These are phyloP conservation scores for Gracilinanus agilis DNA, from an alignment of 2,113 vertebrate species.

Conservation along the genomic window DNA sequence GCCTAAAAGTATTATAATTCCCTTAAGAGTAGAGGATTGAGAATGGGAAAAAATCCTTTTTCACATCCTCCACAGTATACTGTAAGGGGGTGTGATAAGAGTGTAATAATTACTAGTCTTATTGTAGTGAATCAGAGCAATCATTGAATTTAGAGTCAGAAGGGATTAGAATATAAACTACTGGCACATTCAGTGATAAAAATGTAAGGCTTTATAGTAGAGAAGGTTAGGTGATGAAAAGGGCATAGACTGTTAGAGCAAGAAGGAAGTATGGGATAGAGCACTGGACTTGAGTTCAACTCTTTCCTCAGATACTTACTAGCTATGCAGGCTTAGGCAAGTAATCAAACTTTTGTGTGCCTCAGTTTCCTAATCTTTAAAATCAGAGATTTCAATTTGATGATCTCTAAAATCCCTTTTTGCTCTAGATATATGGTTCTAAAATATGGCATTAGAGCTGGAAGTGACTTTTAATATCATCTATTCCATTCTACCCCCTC, in stretches of 20 bases:
- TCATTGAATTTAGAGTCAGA: not conserved
- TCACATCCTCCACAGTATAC: not conserved
- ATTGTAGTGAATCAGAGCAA: not conserved
- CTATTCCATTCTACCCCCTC: not conserved
- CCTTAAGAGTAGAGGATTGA: not conserved
- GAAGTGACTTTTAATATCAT: not conserved
- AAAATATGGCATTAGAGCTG: not conserved
- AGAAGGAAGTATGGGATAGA: not conserved
- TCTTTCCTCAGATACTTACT: not conserved
- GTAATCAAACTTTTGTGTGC: not conserved
- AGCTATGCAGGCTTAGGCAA: not conserved
- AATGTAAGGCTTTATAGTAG: not conserved
- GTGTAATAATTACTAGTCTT: not conserved
- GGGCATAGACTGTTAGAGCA: not conserved
- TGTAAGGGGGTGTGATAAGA: not conserved
- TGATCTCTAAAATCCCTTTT: not conserved
- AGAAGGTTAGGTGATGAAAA: not conserved
- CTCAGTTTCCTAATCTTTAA: not conserved
- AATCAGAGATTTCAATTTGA: not conserved
- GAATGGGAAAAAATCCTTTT: not conserved
- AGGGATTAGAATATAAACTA: not conserved
- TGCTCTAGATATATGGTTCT: not conserved
- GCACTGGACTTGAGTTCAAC: not conserved
- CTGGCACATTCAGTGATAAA: not conserved
- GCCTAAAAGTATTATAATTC: not conserved